Base-by-base conservation (phyloP, 2,113 vertebrate genomes). In the Petaurus breviceps region DNA sequence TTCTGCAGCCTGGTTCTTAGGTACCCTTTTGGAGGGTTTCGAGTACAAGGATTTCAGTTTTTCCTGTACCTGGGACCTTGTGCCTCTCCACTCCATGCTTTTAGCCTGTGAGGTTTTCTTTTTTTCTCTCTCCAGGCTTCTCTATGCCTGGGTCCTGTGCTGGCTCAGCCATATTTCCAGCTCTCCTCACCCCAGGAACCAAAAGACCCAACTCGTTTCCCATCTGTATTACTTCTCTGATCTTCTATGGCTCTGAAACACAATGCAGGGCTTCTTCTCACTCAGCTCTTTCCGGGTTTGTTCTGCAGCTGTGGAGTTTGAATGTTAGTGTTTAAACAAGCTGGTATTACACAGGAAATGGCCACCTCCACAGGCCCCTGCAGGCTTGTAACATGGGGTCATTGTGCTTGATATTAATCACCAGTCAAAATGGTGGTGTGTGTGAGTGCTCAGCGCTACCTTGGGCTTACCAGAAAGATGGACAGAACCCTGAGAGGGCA, bases 311-410 rank as follows among this genome's bases (percentile, higher is more conserved):
- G 99, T 98, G 98, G 96, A 97, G 98, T 98, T 98, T 97, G 98
- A 98, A 97, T 98, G 98, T 98, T 98, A 98, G 98, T 99, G 98
- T 99, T 99, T 99, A 98, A 99, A 99, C 98, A 99, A 99, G 98
- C 98, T 99, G 98, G 99, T 99, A 99, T 99, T 99, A 98, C 99
- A 99, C 98, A 99, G 99, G 98, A 99, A 99, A 98, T 94, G 98
- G 98, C 98, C 98, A 98, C 98, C 98, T 98, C 98, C 98, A 98
- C 98, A 98, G 98, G 98, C 98, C 98, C 98, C 98, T 96, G 98
- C 98, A 98, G 98, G 97, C 98, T 98, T 97, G 98, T 97, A 98
- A 99, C 98, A 98, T 98, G 98, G 99, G 98, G 98, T 98, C 98
- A 98, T 98, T 98, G 98, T 98, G 98, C 98, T 98, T 97, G 98